A percentile compares a stretch with the other conserved stretches of the same genome.
Evolutionary conservation across 2,113 vertebrate species (phyloP).

Genomic region (Austrofundulus limnaeus): DNA sequence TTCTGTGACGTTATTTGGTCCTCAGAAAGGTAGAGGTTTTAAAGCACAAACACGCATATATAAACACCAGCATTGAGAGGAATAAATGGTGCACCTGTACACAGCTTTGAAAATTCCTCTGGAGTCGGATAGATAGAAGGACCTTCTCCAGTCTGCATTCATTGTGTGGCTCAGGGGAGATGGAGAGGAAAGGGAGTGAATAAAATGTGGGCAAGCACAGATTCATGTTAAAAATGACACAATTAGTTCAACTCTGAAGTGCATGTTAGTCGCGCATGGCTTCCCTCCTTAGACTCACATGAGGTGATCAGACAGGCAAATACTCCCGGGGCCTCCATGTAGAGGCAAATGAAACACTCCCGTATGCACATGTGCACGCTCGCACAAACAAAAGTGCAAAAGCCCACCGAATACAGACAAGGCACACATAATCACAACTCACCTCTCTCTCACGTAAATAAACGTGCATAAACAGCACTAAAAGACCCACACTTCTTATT

Average conservation of each 20-base stretch:
- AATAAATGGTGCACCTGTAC: slow-evolving; percentile 71
- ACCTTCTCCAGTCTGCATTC: slow-evolving; percentile 51
- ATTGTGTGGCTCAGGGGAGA: slow-evolving; percentile 67
- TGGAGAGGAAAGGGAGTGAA: slow-evolving; percentile 57
- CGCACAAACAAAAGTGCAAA: slow-evolving; percentile 41
- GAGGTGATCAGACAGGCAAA: slow-evolving; percentile 79
- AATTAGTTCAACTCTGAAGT: slow-evolving; percentile 80
- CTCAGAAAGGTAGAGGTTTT: slow-evolving; percentile 23
- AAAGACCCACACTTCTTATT: slow-evolving; percentile 53
- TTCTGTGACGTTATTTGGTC: slow-evolving; percentile 29
- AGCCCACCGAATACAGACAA: slow-evolving; percentile 40
- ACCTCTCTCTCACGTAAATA: slow-evolving; percentile 21
- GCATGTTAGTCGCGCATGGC: slow-evolving; percentile 73
- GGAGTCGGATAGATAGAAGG: slow-evolving; percentile 48
- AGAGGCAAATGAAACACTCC: slow-evolving; percentile 65
- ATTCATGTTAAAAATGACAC: slow-evolving; percentile 79
- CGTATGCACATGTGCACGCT: slow-evolving; percentile 35
- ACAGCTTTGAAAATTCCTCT: slow-evolving; percentile 58
- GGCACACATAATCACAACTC: slow-evolving; percentile 35
- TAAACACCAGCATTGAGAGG: slow-evolving; percentile 38
- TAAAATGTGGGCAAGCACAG: slow-evolving; percentile 70
- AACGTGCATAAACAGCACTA: slow-evolving; percentile 48
- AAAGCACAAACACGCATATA: slow-evolving; percentile 11
- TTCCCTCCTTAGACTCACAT: slow-evolving; percentile 74
- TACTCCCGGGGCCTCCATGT: slow-evolving; percentile 69